These are phyloP conservation scores for Porphyrio hochstetteri DNA, from an alignment of 2,113 vertebrate genomes.

Conservation along the genomic window DNA sequence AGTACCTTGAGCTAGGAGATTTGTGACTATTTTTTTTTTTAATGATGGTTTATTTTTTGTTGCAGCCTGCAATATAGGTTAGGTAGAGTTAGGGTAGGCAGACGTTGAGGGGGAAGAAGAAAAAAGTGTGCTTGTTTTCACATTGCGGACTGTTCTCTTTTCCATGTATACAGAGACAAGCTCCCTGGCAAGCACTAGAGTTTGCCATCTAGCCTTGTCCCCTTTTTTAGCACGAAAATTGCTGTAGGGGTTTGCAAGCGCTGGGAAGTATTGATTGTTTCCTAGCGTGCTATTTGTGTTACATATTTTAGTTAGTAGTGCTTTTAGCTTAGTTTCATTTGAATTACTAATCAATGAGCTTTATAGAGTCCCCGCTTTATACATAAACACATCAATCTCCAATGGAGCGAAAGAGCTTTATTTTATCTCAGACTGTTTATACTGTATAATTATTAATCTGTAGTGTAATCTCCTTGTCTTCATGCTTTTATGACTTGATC, in stretches of 20 bases:
- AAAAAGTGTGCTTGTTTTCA: background rate
- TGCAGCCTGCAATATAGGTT: background rate
- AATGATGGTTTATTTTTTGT: background rate
- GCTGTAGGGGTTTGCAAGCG: background rate
- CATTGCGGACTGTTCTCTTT: background rate
- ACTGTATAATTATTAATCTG: slow-evolving; percentile 22
- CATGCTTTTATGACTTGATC: background rate
- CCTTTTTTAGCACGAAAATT: slow-evolving; percentile 18
- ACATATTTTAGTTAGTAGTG: slow-evolving; percentile 25
- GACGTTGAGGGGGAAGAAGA: slow-evolving; percentile 2
- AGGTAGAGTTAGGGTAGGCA: background rate
- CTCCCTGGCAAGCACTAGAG: background rate
- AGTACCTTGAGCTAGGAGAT: background rate
- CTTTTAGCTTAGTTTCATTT: background rate
- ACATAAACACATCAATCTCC: slow-evolving; percentile 1
- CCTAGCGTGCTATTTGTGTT: background rate
- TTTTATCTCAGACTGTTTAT: slow-evolving; percentile 14
- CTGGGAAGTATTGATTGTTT: background rate
- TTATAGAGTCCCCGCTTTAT: background rate
- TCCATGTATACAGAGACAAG: background rate
- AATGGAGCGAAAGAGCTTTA: background rate
- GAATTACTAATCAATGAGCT: slow-evolving; percentile 33
- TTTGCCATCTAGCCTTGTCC: background rate
- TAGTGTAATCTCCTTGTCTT: slow-evolving; percentile 22
- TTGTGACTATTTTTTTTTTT: background rate